Evolutionary conservation across 2,797 vertebrate genomes (phyloP), one percentile per base, ranked within the genome.

Genomic region (Vespertilio murinus): DNA sequence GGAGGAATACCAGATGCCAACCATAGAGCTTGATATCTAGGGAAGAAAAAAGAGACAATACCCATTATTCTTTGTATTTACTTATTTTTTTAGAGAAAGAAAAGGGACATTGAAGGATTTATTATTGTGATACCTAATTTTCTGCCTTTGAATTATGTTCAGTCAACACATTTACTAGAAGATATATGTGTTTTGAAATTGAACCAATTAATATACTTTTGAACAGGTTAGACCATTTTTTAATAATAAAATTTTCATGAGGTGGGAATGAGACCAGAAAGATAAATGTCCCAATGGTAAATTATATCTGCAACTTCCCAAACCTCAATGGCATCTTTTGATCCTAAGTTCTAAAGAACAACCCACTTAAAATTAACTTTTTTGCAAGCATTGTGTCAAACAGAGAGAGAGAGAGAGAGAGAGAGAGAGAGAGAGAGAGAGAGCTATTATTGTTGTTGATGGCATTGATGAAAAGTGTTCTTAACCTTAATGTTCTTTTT

Each of bases 161-260:
- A 93, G n/a, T 81, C 83, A 86, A 67, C 45, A 45, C 89, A 94
- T 95, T 1, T 75, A 8, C n/a, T 52, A 52, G 42, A 95, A 95
- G 49, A 92, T 9, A 79, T 47, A 89, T 56, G 33, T 28, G 10
- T 77, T 56, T 77, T 70, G 91, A 59, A 73, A 38, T 5, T 52
- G 40, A 94, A 75, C 14, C 14, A 65, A 40, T 92, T 40, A 74
- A 82, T 83, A 88, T 65, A 75, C 12, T 92, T 94, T 81, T 61
- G 33, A 92, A 88, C 18, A 16, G 80, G 8, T 40, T 88, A 71
- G n/a, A 30, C n/a, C 23, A 17, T 74, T 52, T 70, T 33, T 54
- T 90, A 54, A 61, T 40, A 91, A 89, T 91, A 71, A 84, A 90
- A 93, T 73, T 69, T 67, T 81, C 42, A 74, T 88, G 54, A 67